A percentile compares a stretch with the other conserved stretches of the same genome.
Evolutionary conservation across 1,140 invertebrate species (phyloP).

Genomic region (Hylaeus volcanicus): DNA sequence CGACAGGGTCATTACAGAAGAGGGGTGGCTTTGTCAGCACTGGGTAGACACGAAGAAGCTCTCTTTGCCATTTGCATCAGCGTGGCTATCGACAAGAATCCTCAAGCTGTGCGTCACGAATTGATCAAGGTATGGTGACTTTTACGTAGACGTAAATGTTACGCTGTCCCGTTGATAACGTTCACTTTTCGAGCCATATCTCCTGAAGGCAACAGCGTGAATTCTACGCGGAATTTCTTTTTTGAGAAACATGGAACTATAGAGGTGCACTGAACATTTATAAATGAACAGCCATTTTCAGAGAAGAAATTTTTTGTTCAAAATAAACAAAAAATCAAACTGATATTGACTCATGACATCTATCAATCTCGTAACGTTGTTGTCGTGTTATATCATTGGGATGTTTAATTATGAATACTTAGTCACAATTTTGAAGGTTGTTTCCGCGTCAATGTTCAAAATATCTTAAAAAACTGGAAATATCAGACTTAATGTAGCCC

Average conservation of each 20-base stretch:
- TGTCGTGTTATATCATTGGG: too few species aligned
- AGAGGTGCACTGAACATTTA: too few species aligned
- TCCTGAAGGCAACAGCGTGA: background rate
- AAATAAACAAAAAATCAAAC: too few species aligned
- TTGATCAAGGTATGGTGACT: constrained; percentile 76
- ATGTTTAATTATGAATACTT: too few species aligned
- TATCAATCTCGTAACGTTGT: too few species aligned
- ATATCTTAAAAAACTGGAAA: too few species aligned
- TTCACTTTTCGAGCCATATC: constrained; percentile 1
- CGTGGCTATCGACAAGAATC: constrained; percentile 82
- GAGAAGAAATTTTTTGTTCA: background rate
- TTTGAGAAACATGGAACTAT: too few species aligned
- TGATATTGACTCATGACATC: too few species aligned
- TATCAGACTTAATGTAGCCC: too few species aligned
- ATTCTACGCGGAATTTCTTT: background rate
- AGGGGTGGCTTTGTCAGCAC: constrained; percentile 83
- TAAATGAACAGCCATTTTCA: background rate
- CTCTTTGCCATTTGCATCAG: constrained; percentile 84
- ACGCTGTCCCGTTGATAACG: background rate
- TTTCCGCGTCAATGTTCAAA: too few species aligned
- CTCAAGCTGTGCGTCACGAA: constrained; percentile 78
- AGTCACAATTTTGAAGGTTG: too few species aligned
- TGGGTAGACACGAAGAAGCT: constrained; percentile 86
- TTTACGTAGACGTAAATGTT: background rate
- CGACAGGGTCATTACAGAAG: constrained; percentile 85